Evolutionary conservation across 2,888 invertebrate genomes (phyloP), one percentile per base, ranked within the genome.

Genomic region (Blastobasis adustella): DNA sequence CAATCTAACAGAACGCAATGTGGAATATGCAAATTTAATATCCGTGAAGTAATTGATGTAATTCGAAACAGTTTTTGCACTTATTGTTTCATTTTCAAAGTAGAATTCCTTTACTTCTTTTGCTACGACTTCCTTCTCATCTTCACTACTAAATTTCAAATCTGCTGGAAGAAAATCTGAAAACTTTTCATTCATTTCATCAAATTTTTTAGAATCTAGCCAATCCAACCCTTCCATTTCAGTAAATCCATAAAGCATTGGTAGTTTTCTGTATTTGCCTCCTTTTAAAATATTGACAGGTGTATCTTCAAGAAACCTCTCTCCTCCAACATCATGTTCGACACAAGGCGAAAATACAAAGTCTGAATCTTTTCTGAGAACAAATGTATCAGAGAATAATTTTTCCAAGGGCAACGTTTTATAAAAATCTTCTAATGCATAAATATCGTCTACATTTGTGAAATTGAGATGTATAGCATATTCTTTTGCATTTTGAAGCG

Each of bases 151-250:
- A 23, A 23, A 23, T 23, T 23, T 23, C 23, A 23, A 23, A 23
- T 23, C 23, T 23, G 23, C 65, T 51, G 23, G 23, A 23, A 23
- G 23, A 23, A 23, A 23, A 2, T 23, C 23, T 23, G 3, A 23
- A 23, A 23, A 23, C 1, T n/a, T n/a, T 23, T 23, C 23, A 23
- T 2, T 23, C 1, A 23, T 73, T 54, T 49, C 23, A 23, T 23
- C 1, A 23, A 2, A 2, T 23, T 23, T 23, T 23, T 23, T 23
- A 2, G 3, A 23, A 23, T 1, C 10, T 40, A 23, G n/a, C 7
- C 72, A 62, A 0, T 73, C 5, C 23, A 71, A 53, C 4, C 79
- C 79, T 60, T 79, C 79, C 77, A 73, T 76, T 10, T 71, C 65
- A 6, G 71, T 51, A 58, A 79, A 73, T 4, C 79, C 79, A 47